A percentile compares a stretch with the other conserved stretches of the same genome.
These are phyloP conservation scores for Aricia artaxerxes DNA, from an alignment of 2,888 invertebrate genomes.

Conservation along the genomic window DNA sequence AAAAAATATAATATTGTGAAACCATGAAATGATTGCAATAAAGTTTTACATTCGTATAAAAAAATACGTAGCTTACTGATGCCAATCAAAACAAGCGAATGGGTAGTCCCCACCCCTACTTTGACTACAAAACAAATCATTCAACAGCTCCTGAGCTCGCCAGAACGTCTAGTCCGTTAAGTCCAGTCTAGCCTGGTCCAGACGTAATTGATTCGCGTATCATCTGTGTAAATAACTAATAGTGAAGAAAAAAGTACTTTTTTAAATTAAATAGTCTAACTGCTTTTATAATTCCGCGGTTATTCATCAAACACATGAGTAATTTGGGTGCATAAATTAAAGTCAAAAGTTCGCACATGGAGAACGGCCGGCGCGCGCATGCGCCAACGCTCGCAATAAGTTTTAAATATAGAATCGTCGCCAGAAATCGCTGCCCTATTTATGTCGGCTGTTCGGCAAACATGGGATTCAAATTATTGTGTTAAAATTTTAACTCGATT, in stretches of 20 bases:
- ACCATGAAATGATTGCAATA: no score
- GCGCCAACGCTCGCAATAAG: conserved; percentile 62
- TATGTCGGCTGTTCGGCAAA: conserved; percentile 55
- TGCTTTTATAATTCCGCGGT: background rate
- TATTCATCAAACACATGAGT: background rate
- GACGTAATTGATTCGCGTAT: background rate
- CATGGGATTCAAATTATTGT: background rate
- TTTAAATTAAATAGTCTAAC: background rate
- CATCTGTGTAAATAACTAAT: background rate
- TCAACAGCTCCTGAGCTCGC: no score
- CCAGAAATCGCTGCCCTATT: conserved; percentile 62
- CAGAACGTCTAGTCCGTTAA: no score
- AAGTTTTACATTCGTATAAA: no score
- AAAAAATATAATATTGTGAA: no score
- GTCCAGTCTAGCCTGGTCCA: no score
- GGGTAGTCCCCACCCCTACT: no score
- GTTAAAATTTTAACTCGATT: background rate
- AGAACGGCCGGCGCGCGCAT: conserved; percentile 54
- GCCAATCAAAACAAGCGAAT: no score
- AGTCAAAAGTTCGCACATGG: conserved; percentile 7
- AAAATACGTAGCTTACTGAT: no score
- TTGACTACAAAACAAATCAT: no score
- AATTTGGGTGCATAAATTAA: conserved; percentile 37
- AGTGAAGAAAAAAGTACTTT: background rate
- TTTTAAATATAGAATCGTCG: conserved; percentile 74